Base-by-base conservation (phyloP, 1,140 invertebrate genomes). In the Ips nitidus region DNA sequence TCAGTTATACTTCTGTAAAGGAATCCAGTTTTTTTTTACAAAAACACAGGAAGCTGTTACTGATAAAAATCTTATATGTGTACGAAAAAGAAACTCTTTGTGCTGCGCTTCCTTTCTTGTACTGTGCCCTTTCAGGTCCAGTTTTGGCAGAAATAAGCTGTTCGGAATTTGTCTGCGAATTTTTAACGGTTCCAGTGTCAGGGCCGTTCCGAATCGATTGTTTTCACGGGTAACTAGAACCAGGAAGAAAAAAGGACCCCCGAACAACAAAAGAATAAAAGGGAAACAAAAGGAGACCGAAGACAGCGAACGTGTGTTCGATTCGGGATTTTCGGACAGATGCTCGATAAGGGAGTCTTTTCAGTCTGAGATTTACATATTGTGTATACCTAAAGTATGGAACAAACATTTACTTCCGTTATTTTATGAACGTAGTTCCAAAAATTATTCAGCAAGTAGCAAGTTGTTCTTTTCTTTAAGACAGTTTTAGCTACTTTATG, bases 301-400 rank as follows among this genome's bases (percentile, higher is more conserved):
- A 66, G 65, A 66, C 65, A 66, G 65, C 65, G 52, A 66, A 59
- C 65, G 65, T 66, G 65, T 52, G 65, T 66, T 66, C 55, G 65
- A 66, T 66, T 66, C 43, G 65, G 65, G 65, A 58, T 22, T 22
- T 22, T 57, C 39, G 41, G 55, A 39, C 65, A 66, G 65, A 66
- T 66, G 65, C 65, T 66, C 63, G 41, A 53, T 8, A 41, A 22
- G 22, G 22, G 40, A 47, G 59, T 59, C 65, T 66, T 66, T 66
- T 66, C 22, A 22, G 22, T 22, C 22, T 22, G 22, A 22, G 22
- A 22, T 22, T 22, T 22, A 22, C 22, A 22, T 22, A 22, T 22
- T 22, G 22, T 53, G n/a, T 37, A 38, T n/a, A 2, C 52, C 39
- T 53, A 22, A 22, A 22, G 22, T 22, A 22, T 22, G 22, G 22